These are phyloP conservation scores for Allygus modestus DNA, from an alignment of 2,888 invertebrate species.

Conservation along the genomic window DNA sequence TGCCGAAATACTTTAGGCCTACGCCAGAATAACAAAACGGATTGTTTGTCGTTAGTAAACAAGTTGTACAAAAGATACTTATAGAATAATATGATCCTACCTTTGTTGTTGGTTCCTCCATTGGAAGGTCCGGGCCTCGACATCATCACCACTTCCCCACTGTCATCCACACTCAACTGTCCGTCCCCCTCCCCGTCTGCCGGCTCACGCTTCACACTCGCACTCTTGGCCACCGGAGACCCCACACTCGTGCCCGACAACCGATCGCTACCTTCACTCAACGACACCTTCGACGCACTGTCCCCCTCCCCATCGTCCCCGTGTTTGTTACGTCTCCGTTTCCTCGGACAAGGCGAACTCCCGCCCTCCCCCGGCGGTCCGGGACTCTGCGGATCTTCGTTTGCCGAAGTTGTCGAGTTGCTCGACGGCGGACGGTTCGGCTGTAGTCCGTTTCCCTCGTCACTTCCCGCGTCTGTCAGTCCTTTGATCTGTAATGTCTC, in stretches of 20 bases:
- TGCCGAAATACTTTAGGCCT: too few relatives aligned
- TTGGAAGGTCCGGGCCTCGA: conserved; percentile 59
- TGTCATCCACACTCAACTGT: conserved; percentile 45
- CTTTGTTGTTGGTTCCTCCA: conserved; percentile 58
- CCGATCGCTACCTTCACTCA: conserved; percentile 44
- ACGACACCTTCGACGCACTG: conserved; percentile 3
- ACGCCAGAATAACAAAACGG: too few relatives aligned
- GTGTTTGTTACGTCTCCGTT: conserved; percentile 66
- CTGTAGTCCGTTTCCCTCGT: conserved; percentile 36
- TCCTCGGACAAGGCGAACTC: conserved; percentile 68
- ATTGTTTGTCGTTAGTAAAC: too few relatives aligned
- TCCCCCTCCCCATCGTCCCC: conserved; percentile 37
- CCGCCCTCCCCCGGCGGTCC: conserved; percentile 66
- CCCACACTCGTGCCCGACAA: conserved; percentile 42
- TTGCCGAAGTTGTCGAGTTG: conserved; percentile 43
- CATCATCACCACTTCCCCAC: conserved; percentile 45
- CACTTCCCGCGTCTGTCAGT: conserved; percentile 81
- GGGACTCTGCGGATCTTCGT: conserved; percentile 19
- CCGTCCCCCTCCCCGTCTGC: conserved; percentile 40
- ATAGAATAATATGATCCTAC: too few relatives aligned
- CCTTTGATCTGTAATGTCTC: conserved; percentile 96
- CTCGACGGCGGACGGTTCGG: conserved; percentile 38
- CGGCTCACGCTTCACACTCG: conserved; percentile 56
- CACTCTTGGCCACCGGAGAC: conserved; percentile 6
- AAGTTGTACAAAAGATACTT: too few relatives aligned